Evolutionary conservation across 2,113 vertebrate genomes (phyloP).

Genomic region (Oxyura jamaicensis): DNA sequence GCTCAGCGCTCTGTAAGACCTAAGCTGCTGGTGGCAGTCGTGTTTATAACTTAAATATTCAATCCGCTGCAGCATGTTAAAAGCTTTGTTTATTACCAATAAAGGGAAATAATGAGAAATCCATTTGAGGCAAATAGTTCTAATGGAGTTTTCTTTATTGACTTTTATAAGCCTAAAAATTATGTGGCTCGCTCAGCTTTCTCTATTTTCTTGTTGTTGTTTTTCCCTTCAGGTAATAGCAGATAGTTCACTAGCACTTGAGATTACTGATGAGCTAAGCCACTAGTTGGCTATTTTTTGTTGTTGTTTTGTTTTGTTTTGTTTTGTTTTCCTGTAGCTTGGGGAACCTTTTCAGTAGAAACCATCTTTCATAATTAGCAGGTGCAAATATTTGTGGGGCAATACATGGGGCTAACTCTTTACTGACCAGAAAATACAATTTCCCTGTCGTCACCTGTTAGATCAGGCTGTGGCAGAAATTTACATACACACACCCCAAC

Average conservation of each 20-base stretch:
- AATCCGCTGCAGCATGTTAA: not conserved
- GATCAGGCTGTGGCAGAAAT: not conserved
- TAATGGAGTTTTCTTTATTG: constrained; percentile 38
- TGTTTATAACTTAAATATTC: constrained; percentile 5
- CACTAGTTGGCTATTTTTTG: not conserved
- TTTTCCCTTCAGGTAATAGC: not conserved
- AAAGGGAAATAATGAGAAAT: constrained; percentile 58
- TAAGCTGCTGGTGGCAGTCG: not conserved
- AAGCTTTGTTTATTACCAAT: constrained; percentile 23
- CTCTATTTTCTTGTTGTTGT: not conserved
- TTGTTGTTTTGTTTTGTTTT: not conserved
- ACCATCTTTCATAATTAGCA: not conserved
- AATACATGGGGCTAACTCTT: not conserved
- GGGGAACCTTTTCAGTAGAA: not conserved
- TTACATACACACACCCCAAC: no score
- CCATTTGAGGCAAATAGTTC: constrained; percentile 33
- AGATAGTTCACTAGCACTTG: not conserved
- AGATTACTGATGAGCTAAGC: not conserved
- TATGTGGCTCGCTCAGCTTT: not conserved
- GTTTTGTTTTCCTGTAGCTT: not conserved
- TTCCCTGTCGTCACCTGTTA: not conserved
- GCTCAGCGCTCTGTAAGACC: not conserved
- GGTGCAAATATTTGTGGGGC: not conserved
- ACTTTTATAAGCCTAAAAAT: constrained; percentile 20
- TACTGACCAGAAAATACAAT: not conserved